Base-by-base conservation (phyloP, 2,888 invertebrate genomes). In the Cerastoderma edule region DNA sequence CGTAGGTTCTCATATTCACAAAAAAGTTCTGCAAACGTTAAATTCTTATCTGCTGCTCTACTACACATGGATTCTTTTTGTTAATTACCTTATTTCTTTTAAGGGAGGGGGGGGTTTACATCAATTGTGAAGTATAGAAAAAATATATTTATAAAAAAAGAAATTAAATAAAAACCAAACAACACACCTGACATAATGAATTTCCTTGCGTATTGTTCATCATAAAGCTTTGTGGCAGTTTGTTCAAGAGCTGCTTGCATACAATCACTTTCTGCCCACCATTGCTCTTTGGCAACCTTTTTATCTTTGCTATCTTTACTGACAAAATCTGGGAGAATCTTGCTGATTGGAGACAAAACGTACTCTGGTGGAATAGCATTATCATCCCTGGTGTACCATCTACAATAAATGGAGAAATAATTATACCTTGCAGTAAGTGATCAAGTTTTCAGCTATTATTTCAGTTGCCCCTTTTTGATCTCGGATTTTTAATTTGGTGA, bases 311-410 rank as follows among this genome's bases (percentile, higher is more conserved):
- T 54, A 33, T 86, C 78, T 24, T 56, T 28, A 28, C 83, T 72
- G 22, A 83, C 39, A 53, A 81, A 87, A 50, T 83, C 85, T 13
- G 85, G 85, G 22, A 87, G 66, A 32, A 79, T 72, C 54, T 72
- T 80, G 50, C 88, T 87, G 54, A 88, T 84, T 5, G 66, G 66
- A 8, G 33, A 80, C 16, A 88, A 77, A 1, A 85, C 66, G 67
- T 85, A 88, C 16, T 81, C 67, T 4, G 85, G 77, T 8, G 87
- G 85, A 8, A 86, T 78, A 2, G 83, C 69, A 63, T 88, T 88
- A 30, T 85, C 80, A 63, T 88, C 87, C 56, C 72, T 72, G 16
- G 60, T 78, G 46, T 84, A 88, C 88, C 88, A 88, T 67, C 88
- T 88, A 28, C 22, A 71, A 46, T 5, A 5, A 50, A n/a, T n/a